These are phyloP conservation scores for Cololabis saira DNA, from an alignment of 2,113 vertebrate genomes.

Conservation along the genomic window DNA sequence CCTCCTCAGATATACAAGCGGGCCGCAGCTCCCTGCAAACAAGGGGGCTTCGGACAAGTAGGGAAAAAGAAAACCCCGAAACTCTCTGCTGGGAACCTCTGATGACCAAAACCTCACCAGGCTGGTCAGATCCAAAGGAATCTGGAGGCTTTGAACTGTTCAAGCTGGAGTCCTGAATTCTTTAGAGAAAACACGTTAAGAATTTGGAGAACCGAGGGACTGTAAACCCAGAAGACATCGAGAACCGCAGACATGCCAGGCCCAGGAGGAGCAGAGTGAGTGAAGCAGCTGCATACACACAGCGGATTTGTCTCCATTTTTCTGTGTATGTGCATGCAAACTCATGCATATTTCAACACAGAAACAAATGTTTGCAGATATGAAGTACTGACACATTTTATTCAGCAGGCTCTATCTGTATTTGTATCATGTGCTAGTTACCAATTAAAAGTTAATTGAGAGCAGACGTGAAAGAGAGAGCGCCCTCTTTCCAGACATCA, in stretches of 20 bases:
- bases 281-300: conserved; percentile 44
- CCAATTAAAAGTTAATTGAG: neutral
- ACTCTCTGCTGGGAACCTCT: conserved; percentile 8
- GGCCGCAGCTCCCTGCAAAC: conserved; percentile 39
- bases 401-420: too few relatives aligned
- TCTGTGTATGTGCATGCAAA: too few relatives aligned
- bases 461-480: too few relatives aligned
- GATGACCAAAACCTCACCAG: conserved; percentile 7
- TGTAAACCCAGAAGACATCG: conserved; percentile 19
- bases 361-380: neutral
- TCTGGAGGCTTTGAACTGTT: conserved; percentile 9
- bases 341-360: neutral
- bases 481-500: too few relatives aligned
- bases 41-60: conserved; percentile 27
- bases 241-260: conserved; percentile 64
- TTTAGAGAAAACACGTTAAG: conserved; percentile 2
- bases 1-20: conserved; percentile 40
- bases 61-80: conserved; percentile 17
- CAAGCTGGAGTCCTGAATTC: conserved; percentile 2
- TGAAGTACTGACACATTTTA: too few relatives aligned
- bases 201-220: conserved; percentile 3
- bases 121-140: conserved; percentile 14
- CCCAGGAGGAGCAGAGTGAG: conserved; percentile 73
- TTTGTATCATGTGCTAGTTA: neutral
- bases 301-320: neutral